Evolutionary conservation across 1,140 invertebrate genomes (phyloP).

Genomic region (Melanaphis sacchari): DNA sequence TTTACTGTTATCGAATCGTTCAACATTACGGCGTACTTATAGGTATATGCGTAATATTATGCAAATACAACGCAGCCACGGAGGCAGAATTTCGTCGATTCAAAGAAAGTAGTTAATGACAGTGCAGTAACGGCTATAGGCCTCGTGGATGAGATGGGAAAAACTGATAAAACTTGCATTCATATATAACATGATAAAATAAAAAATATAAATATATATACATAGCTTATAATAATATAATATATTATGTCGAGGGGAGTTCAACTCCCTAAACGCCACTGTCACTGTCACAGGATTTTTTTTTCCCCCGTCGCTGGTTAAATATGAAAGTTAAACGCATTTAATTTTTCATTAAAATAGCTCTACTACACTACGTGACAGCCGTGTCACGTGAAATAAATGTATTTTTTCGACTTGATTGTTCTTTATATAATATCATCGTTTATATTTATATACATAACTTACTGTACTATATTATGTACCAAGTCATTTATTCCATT

Average conservation of each 20-base stretch:
- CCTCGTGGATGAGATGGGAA: not conserved
- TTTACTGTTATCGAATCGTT: too few relatives aligned
- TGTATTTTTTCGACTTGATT: conserved; percentile 23
- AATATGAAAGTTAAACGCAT: conserved; percentile 36
- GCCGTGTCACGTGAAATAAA: conserved; percentile 22
- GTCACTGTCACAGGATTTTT: not conserved
- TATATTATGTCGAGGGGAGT: conserved; percentile 9
- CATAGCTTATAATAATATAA: not conserved
- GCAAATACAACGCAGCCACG: not conserved
- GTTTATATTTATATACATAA: not conserved
- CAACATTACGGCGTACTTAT: too few relatives aligned
- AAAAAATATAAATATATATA: not conserved
- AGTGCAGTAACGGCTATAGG: not conserved
- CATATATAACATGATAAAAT: not conserved
- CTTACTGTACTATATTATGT: not conserved
- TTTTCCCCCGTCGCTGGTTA: not conserved
- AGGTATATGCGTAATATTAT: too few relatives aligned
- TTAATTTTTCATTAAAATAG: conserved; percentile 48
- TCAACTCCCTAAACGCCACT: conserved; percentile 27
- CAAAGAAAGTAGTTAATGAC: too few relatives aligned
- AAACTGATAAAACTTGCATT: not conserved
- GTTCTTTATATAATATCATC: not conserved
- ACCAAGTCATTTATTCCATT: conserved; percentile 21
- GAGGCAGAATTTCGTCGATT: not conserved
- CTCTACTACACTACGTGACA: conserved; percentile 11